Evolutionary conservation across 2,888 invertebrate genomes (phyloP), one percentile per base, ranked within the genome.

Genomic region (Xanthorhoe designata): DNA sequence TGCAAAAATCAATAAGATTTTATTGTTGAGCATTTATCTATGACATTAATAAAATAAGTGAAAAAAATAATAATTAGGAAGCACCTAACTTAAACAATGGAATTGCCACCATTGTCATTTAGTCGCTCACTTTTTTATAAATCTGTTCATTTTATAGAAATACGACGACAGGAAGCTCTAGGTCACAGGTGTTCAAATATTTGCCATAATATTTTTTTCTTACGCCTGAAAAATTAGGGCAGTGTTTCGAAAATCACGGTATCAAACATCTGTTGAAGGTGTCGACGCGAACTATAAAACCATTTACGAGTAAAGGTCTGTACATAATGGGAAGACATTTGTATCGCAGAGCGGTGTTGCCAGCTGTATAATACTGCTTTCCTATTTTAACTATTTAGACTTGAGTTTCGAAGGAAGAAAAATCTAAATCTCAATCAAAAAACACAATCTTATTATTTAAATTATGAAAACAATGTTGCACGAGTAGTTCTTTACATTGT

Each of bases 261-360:
- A 49, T 35, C 57, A 54, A 73, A 73, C 80, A 82, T 80, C 78
- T 81, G 80, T 79, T 73, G 66, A 69, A 83, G 80, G 83, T 82
- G 81, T 78, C 71, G 84, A 87, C 74, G 80, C 77, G 80, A 75
- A 72, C 79, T 79, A 81, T 84, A 81, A 87, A 88, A 85, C 82
- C 80, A 80, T 82, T 76, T 74, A 78, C 78, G 76, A 79, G 75
- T 77, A 75, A 73, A 75, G 78, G 70, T 71, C 61, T 68, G 69
- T 70, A 61, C 73, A 74, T 69, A 78, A 69, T 71, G 64, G 70
- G 64, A 55, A 69, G 47, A 65, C 67, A 70, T 64, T 70, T 67
- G 68, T 67, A 68, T 55, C 62, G 61, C 61, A 53, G 15, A 7
- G 18, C 52, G 8, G 53, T 61, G 61, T 57, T 61, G 18, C 66